A percentile compares a stretch with the other conserved stretches of the same genome.
phyloP scores from a whole-genome alignment of 2,888 invertebrate species.

The Acrobasis consociella region DNA sequence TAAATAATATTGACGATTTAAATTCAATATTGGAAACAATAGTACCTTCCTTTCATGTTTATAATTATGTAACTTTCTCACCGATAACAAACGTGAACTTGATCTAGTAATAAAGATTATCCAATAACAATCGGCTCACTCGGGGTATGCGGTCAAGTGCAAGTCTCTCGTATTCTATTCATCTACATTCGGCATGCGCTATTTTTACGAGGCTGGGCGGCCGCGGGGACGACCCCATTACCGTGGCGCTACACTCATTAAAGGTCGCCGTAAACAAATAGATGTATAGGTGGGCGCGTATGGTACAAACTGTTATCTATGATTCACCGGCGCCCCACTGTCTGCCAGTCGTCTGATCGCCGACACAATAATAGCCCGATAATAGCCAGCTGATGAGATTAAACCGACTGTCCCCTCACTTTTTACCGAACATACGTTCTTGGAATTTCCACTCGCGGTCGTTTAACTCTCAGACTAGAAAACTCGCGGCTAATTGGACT shows the following conservation, averaged over 20 bases:
- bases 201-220: slow-evolving; percentile 55
- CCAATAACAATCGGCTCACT: slow-evolving; percentile 4
- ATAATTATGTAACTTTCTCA: background rate
- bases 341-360: slow-evolving; percentile 75
- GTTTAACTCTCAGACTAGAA: slow-evolving; percentile 31
- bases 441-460: slow-evolving; percentile 26
- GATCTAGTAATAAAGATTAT: slow-evolving; percentile 12
- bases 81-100: slow-evolving; percentile 9
- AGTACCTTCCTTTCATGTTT: background rate
- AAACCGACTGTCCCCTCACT: slow-evolving; percentile 60
- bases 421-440: slow-evolving; percentile 18
- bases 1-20: too few species aligned
- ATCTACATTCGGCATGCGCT: slow-evolving; percentile 37
- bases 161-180: slow-evolving; percentile 25
- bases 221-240: slow-evolving; percentile 58
- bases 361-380: slow-evolving; percentile 69
- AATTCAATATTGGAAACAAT: background rate
- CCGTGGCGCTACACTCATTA: slow-evolving; percentile 66
- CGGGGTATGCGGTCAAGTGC: slow-evolving; percentile 18
- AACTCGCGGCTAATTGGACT: slow-evolving; percentile 33
- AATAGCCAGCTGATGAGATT: slow-evolving; percentile 71
- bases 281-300: slow-evolving; percentile 70
- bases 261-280: slow-evolving; percentile 76
- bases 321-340: slow-evolving; percentile 79
- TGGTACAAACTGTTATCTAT: slow-evolving; percentile 72